A percentile compares a stretch with the other conserved stretches of the same genome.
These are phyloP conservation scores for Drepana arcuata DNA, from an alignment of 1,140 invertebrate species.

Conservation along the genomic window DNA sequence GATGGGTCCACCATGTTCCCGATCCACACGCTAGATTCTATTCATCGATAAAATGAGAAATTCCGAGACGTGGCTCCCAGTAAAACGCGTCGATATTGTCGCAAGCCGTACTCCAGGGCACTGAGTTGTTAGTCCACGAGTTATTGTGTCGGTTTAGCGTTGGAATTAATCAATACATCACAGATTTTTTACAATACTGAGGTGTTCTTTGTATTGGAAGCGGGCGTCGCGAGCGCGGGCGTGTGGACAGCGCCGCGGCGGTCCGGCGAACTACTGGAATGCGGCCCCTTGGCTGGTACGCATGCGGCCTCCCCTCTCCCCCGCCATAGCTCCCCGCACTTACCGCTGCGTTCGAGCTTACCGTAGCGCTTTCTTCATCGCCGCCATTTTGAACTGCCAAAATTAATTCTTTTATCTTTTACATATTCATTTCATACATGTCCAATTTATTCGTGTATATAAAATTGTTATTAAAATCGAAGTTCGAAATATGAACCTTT, in stretches of 20 bases:
- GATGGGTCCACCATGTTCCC: constrained; percentile 58
- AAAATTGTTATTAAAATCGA: too few species aligned
- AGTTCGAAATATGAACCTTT: too few species aligned
- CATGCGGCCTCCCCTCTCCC: constrained; percentile 42
- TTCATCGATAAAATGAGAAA: constrained; percentile 70
- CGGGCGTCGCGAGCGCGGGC: constrained; percentile 33
- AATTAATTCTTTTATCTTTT: too few species aligned
- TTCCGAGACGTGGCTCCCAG: constrained; percentile 61
- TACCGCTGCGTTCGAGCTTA: constrained; percentile 46
- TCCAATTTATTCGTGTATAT: too few species aligned
- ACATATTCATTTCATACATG: too few species aligned
- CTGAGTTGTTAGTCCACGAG: constrained; percentile 15
- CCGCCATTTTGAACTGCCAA: constrained; percentile 28
- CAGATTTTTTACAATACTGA: constrained; percentile 69
- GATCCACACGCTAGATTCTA: constrained; percentile 60
- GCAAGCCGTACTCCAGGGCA: too few species aligned
- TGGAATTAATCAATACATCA: constrained; percentile 72
- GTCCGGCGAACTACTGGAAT: constrained; percentile 61
- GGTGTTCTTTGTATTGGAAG: constrained; percentile 66
- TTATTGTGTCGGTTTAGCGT: constrained; percentile 45
- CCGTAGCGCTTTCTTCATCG: constrained; percentile 24
- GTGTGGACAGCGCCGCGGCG: constrained; percentile 46
- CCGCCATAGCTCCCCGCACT: constrained; percentile 14
- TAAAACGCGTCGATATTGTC: constrained; percentile 30
- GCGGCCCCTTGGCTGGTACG: constrained; percentile 43